phyloP scores from a whole-genome alignment of 2,888 invertebrate genomes.

The Meliscaeva auricollis region DNA sequence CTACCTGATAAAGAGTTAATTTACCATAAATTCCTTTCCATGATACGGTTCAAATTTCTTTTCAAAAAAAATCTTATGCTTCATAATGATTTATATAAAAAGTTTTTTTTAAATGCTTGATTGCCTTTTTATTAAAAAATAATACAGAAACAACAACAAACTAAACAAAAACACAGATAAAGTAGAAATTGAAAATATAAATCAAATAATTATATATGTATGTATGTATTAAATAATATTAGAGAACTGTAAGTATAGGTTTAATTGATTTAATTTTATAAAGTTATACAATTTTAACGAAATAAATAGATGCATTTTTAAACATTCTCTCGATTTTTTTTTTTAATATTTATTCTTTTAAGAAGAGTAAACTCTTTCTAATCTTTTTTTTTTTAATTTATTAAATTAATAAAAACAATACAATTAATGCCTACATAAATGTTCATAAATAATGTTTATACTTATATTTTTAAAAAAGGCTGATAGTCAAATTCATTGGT shows the following conservation, averaged over 20 bases:
- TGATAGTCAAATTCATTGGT: constrained; percentile 45
- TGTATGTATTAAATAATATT: constrained; percentile 18
- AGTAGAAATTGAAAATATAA: background rate
- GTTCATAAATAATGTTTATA: constrained; percentile 24
- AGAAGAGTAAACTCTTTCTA: constrained; percentile 28
- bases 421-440: background rate
- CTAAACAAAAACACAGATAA: constrained; percentile 17
- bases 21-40: too few species aligned
- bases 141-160: constrained; percentile 8
- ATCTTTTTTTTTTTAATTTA: background rate
- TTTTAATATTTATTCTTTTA: constrained; percentile 37
- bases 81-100: too few species aligned
- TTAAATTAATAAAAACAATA: constrained; percentile 41
- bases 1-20: too few species aligned
- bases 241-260: constrained; percentile 21
- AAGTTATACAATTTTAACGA: constrained; percentile 34
- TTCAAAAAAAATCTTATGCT: too few species aligned
- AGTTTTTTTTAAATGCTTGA: constrained; percentile 2
- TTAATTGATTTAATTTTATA: constrained; percentile 29
- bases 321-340: constrained; percentile 32
- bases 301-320: constrained; percentile 49
- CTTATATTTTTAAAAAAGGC: constrained; percentile 20
- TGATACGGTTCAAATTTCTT: too few species aligned
- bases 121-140: constrained; percentile 9
- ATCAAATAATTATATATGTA: constrained; percentile 21